Evolutionary conservation across 2,888 invertebrate genomes (phyloP).

Genomic region (Cephus sareptanus): DNA sequence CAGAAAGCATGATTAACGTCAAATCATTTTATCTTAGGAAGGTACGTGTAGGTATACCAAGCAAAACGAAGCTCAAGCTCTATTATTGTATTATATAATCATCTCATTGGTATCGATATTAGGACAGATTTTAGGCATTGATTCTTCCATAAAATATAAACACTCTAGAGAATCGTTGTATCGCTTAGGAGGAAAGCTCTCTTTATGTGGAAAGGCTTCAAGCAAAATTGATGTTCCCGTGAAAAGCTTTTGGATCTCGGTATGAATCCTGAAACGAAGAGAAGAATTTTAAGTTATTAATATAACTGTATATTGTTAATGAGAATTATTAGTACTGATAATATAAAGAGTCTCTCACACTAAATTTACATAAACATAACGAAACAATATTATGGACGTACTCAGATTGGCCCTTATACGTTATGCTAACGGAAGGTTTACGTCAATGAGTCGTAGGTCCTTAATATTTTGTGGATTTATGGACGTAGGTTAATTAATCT

Average conservation of each 20-base stretch:
- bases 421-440: too few species aligned
- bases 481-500: too few species aligned
- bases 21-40: conserved; percentile 17
- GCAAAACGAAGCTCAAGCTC: conserved; percentile 40
- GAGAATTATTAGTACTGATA: not conserved
- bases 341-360: not conserved
- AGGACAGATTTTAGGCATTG: not conserved
- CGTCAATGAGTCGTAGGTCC: too few species aligned
- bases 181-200: not conserved
- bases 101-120: not conserved
- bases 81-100: not conserved
- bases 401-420: too few species aligned
- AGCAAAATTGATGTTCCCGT: not conserved
- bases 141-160: not conserved
- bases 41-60: conserved; percentile 42
- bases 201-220: not conserved
- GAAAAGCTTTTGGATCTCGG: not conserved
- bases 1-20: conserved; percentile 35
- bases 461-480: too few species aligned
- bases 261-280: not conserved
- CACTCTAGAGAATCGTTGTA: not conserved
- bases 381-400: not conserved
- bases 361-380: not conserved
- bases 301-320: not conserved
- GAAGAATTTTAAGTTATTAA: not conserved